Evolutionary conservation across 2,888 invertebrate genomes (phyloP), one percentile per base, ranked within the genome.

Genomic region (Galeopsomyia nigrocyanea): DNA sequence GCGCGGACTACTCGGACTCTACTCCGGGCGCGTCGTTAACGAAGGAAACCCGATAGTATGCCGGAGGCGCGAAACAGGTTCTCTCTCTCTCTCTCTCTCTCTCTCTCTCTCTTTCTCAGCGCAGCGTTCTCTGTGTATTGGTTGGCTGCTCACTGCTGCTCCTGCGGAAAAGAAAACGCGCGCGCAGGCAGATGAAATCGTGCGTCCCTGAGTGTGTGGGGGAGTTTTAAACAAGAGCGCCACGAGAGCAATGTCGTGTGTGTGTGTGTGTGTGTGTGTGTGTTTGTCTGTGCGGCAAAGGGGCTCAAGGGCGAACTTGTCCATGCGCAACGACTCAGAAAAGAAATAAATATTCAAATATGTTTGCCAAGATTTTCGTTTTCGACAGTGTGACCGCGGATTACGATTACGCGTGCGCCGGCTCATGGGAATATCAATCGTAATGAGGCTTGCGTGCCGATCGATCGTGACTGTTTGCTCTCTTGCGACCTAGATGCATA

Each of bases 191-290:
- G 72, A 75, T 75, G 75, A 75, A 75, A 75, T 71, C 69, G 63
- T 79, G 78, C 81, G 79, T 79, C 78, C 80, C 80, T 81, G 80
- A 72, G 50, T 21, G 46, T 46, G 46, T 80, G 81, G 81, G 81
- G 80, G 81, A 83, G 82, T 82, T 84, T 84, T 84, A 82, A 85
- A 85, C 83, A 85, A 85, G 84, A 85, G 83, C 84, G 84, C 81
- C 77, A 80, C 79, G 82, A 72, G 26, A 5, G 26, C 26, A 26
- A 5, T 5, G 26, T 26, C 3, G 26, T 5, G 26, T 26, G 26
- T 26, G 60, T 17, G 16, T 16, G 16, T 3, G 7, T 31, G 7
- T n/a, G n/a, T n/a, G n/a, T n/a, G n/a, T n/a, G n/a, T n/a, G n/a
- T n/a, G n/a, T n/a, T n/a, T n/a, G n/a, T n/a, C n/a, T n/a, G n/a